Evolutionary conservation across 2,888 invertebrate genomes (phyloP).

Genomic region (Junonia oenone): DNA sequence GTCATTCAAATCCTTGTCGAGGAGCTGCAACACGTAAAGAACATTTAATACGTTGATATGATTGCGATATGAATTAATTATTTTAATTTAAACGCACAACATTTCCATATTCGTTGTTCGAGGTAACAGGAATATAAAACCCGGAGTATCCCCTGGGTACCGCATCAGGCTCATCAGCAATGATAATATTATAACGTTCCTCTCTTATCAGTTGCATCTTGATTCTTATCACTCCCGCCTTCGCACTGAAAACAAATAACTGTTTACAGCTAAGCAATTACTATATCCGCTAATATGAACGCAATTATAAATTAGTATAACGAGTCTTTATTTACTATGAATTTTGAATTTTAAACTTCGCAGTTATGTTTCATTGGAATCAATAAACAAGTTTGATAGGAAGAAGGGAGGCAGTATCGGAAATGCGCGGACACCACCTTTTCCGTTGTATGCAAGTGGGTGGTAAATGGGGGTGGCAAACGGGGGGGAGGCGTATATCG

Average conservation of each 20-base stretch:
- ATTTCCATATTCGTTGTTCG: too few relatives aligned
- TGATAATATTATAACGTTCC: neutral
- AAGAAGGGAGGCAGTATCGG: neutral
- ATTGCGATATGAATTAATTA: too few relatives aligned
- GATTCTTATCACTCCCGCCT: neutral
- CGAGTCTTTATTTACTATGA: neutral
- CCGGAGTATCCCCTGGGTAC: neutral
- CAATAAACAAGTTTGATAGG: neutral
- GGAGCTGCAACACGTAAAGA: neutral
- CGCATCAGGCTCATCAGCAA: neutral
- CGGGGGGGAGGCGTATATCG: neutral
- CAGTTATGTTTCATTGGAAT: neutral
- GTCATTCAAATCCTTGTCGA: neutral
- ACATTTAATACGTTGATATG: too few relatives aligned
- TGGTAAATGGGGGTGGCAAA: neutral
- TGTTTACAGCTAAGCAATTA: too few relatives aligned
- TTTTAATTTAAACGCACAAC: neutral
- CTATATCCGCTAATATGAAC: neutral
- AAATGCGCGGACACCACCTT: neutral
- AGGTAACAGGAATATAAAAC: too few relatives aligned
- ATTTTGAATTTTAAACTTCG: neutral
- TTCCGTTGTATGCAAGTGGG: neutral
- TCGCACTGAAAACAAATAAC: neutral
- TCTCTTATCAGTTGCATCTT: neutral
- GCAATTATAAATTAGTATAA: neutral